These are phyloP conservation scores for Exephanes ischioxanthus DNA, from an alignment of 2,888 invertebrate species.

Conservation along the genomic window DNA sequence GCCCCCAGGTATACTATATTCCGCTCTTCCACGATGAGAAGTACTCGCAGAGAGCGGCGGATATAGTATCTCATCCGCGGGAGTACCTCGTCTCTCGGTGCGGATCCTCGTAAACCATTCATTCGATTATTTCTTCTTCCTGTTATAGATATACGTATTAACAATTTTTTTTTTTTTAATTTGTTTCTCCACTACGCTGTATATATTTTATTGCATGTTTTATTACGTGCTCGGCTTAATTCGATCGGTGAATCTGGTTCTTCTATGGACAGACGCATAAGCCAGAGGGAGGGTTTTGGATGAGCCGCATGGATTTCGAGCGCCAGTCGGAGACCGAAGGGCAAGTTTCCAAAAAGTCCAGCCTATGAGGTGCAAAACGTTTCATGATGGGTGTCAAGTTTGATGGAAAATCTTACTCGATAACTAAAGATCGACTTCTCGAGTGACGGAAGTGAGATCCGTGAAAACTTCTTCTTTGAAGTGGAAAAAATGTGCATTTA, in stretches of 20 bases:
- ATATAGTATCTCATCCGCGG: conserved; percentile 35
- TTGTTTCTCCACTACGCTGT: background rate
- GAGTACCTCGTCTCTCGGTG: conserved; percentile 28
- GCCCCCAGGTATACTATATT: conserved; percentile 37
- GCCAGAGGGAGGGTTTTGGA: background rate
- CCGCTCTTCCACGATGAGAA: conserved; percentile 5
- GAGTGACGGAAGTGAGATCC: no score
- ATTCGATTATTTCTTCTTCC: conserved; percentile 48
- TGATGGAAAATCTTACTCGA: no score
- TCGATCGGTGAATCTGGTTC: conserved; percentile 16
- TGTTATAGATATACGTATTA: conserved; percentile 31
- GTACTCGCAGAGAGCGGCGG: conserved; percentile 23
- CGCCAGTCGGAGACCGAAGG: background rate
- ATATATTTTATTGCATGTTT: background rate
- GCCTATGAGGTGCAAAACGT: no score
- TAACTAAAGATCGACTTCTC: no score
- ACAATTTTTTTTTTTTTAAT: background rate
- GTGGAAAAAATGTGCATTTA: no score
- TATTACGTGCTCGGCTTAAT: conserved; percentile 24
- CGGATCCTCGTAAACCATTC: conserved; percentile 43
- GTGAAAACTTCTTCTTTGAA: no score
- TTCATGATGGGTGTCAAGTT: no score
- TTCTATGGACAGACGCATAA: background rate
- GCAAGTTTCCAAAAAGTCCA: no score
- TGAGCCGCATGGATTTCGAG: background rate